Evolutionary conservation across 2,113 vertebrate genomes (phyloP), one percentile per base, ranked within the genome.

Genomic region (Daubentonia madagascariensis): DNA sequence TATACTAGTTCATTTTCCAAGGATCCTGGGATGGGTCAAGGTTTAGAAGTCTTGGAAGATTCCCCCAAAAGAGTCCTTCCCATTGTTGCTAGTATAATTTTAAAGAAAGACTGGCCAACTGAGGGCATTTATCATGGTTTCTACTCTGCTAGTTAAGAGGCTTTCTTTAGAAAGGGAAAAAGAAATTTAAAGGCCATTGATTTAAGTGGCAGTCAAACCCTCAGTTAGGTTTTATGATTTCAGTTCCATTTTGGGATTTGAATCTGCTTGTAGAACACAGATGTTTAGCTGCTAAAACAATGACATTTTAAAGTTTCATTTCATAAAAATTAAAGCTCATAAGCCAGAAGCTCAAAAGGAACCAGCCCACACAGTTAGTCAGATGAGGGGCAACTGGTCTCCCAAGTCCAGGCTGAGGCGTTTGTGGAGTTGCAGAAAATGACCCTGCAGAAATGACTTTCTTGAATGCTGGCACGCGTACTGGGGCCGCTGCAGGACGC

Each of bases 301-400:
- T 93, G 92, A 88, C 96, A 97, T 83, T 86, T 80, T 91, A 79
- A 84, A 89, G 54, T 95, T 97, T 45, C 48, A 61, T 93, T 97
- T 84, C 88, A 91, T 89, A 95, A 94, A 97, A 96, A 91, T 73
- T 43, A 96, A 97, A 94, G 79, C 79, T 83, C 5, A 88, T 84
- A 95, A 97, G 89, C 17, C 85, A 97, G 92, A 94, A 92, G 57
- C 79, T 92, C 79, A 63, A 50, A 81, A 89, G 84, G 81, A 96
- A 84, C 11, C 40, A 80, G 76, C 54, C 85, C 95, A 93, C 61
- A 91, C n/a, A 85, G 40, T 65, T 0, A 70, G 70, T 67, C 59
- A 90, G 75, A 88, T 80, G 52, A 59, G 14, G 50, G 80, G 10
- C 35, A 18, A 88, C 48, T 57, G 16, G 30, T 61, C 59, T 65